Percentiles rank a stretch among this genome's conserved stretches.
These are phyloP conservation scores for Pipistrellus kuhlii DNA, from an alignment of 2,797 vertebrate genomes.

Conservation along the genomic window DNA sequence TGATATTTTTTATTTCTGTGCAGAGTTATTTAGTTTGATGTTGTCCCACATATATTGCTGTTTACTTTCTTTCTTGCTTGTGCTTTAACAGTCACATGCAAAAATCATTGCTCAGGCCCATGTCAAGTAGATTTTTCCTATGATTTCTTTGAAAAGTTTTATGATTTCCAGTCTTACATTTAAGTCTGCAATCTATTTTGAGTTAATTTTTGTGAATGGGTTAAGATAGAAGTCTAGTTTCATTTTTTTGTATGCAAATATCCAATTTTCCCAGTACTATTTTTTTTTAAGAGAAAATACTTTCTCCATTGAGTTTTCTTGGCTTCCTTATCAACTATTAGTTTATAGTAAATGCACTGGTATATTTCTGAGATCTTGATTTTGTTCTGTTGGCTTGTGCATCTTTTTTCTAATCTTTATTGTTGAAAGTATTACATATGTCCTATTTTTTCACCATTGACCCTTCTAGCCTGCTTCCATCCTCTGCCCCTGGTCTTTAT, in stretches of 20 bases:
- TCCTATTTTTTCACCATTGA: too few relatives aligned
- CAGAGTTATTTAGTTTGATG: background rate
- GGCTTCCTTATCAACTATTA: background rate
- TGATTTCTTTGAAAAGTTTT: background rate
- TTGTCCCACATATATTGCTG: background rate
- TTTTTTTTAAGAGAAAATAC: background rate
- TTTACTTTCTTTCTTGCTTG: background rate
- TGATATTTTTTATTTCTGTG: background rate
- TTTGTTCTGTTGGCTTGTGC: background rate
- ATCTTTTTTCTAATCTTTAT: background rate
- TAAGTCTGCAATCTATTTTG: background rate
- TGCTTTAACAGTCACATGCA: background rate
- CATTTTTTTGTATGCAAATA: background rate
- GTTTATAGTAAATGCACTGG: background rate
- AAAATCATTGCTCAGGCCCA: background rate
- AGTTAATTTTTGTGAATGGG: background rate
- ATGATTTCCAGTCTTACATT: background rate
- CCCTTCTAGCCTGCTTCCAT: too few relatives aligned
- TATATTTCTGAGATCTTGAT: background rate
- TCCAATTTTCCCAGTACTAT: background rate
- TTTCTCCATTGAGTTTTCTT: background rate
- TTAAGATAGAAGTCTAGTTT: background rate
- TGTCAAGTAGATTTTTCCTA: background rate
- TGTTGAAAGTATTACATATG: too few relatives aligned
- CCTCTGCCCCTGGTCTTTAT: too few relatives aligned